phyloP scores from a whole-genome alignment of 2,113 vertebrate species.

The Apodemus sylvaticus region DNA sequence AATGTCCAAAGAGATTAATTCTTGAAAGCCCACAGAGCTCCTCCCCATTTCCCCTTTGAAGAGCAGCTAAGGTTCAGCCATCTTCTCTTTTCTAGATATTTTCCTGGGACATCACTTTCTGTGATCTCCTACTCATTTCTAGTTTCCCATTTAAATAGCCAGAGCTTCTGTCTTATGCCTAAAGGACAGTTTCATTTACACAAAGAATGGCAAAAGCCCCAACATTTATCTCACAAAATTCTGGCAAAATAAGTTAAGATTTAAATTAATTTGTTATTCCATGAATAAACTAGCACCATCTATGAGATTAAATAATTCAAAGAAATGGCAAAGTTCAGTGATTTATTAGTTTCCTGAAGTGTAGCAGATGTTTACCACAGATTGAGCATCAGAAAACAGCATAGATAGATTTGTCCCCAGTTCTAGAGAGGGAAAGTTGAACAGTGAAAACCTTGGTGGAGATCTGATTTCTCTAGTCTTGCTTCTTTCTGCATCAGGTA shows the following conservation, averaged over 20 bases:
- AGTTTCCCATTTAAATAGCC: neutral
- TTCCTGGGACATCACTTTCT: neutral
- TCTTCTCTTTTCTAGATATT: neutral
- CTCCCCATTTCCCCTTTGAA: neutral
- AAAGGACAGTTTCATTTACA: neutral
- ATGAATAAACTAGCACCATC: neutral
- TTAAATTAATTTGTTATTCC: neutral
- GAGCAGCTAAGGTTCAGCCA: neutral
- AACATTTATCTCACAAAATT: neutral
- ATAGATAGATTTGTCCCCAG: neutral
- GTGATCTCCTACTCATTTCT: neutral
- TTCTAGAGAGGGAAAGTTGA: neutral
- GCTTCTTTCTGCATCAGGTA: neutral
- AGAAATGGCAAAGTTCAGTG: neutral
- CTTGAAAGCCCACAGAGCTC: rapidly evolving
- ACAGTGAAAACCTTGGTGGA: neutral
- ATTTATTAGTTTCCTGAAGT: neutral
- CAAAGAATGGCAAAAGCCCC: neutral
- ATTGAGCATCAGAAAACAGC: neutral
- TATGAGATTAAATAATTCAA: neutral
- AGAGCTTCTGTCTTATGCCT: neutral
- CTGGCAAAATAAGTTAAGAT: constrained; percentile 12
- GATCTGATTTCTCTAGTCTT: too few relatives aligned
- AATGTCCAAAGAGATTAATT: neutral
- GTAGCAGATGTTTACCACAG: neutral